Conservation (phyloP, 1,140 invertebrate species). For the Drosophila oshimai region DNA sequence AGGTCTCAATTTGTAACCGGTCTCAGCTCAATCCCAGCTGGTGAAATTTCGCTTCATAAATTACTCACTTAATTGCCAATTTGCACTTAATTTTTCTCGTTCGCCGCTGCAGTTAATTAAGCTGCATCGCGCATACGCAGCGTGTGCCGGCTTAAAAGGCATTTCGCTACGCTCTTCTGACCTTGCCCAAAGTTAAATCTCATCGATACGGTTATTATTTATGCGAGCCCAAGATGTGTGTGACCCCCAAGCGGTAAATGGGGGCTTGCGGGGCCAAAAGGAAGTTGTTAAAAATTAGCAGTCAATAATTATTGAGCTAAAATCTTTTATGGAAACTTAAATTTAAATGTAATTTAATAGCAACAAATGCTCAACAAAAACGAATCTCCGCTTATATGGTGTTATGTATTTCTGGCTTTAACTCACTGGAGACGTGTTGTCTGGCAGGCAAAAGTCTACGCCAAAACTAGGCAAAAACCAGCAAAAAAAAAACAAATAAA, state of each 20-base stretch:
- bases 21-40: constrained; percentile 34
- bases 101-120: constrained; percentile 58
- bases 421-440: constrained; percentile 48
- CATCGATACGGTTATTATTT: constrained; percentile 27
- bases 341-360: neutral
- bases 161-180: constrained; percentile 18
- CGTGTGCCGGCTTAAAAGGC: constrained; percentile 39
- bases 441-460: constrained; percentile 28
- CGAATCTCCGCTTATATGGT: neutral
- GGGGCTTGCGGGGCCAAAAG: neutral
- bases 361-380: constrained; percentile 5
- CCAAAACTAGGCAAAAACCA: constrained; percentile 40
- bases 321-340: neutral
- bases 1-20: constrained; percentile 63
- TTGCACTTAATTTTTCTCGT: constrained; percentile 72
- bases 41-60: constrained; percentile 66
- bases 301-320: neutral
- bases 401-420: constrained; percentile 4
- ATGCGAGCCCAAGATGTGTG: constrained; percentile 5
- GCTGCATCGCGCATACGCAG: constrained; percentile 66
- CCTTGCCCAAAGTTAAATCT: constrained; percentile 39
- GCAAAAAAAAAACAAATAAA: constrained; percentile 14
- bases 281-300: neutral
- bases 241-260: constrained; percentile 14
- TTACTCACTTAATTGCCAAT: constrained; percentile 75